Evolutionary conservation across 2,888 invertebrate species (phyloP), one percentile per base, ranked within the genome.

Genomic region (Carcina quercana): DNA sequence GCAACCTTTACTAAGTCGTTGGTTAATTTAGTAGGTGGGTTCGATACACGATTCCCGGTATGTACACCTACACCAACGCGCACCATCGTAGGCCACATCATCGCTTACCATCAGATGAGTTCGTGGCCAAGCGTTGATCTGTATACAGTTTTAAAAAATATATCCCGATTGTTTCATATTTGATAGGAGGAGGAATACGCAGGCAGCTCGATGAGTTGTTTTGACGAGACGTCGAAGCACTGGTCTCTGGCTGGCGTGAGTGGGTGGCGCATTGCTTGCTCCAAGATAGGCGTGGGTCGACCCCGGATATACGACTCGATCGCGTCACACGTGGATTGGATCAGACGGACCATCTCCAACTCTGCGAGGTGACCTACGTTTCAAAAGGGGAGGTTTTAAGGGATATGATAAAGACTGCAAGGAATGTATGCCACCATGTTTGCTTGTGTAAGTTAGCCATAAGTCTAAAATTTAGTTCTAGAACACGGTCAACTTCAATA

Each of bases 181-280:
- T 53, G 60, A 33, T 64, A 94, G 94, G 94, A 94, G 71, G 94
- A 94, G 76, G 94, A 95, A 74, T 91, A 92, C 50, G 93, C 95
- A 5, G 95, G 95, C 10, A 93, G 93, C 69, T 92, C 95, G 3
- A 90, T 95, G 85, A 88, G 94, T 59, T 95, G 95, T 55, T 87
- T 92, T 13, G 86, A 91, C 43, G 86, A 88, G 0, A 88, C 89
- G 42, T 87, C 87, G 14, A 89, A 88, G 42, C 88, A 86, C 53
- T 95, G 95, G 95, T 91, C 91, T 0, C 65, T 95, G 21, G 84
- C 89, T 15, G 95, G 95, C 0, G 89, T 95, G 2, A 90, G 92
- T 30, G 93, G 92, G 32, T 94, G 94, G 94, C 86, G 94, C 39
- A 94, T 95, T 51, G 94, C 93, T 1, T 95, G 94, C 53, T 89